phyloP scores from a whole-genome alignment of 2,888 invertebrate genomes.

The Acanthosepion lycidas region DNA sequence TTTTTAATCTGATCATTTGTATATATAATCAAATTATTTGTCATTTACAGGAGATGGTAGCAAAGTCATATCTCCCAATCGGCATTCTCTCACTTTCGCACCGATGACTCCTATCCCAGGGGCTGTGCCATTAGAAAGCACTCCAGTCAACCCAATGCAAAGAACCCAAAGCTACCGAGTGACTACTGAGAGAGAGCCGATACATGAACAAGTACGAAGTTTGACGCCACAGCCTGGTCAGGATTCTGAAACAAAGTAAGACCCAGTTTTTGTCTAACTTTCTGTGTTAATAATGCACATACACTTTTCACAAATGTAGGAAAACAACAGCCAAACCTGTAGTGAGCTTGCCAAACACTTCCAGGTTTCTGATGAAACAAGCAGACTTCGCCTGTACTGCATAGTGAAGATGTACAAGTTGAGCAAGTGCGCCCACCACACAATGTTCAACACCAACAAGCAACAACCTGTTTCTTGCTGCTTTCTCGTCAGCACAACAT shows the following conservation, averaged over 20 bases:
- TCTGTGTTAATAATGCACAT: no score
- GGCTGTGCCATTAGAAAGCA: constrained; percentile 46
- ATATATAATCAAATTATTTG: background rate
- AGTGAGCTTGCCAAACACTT: no score
- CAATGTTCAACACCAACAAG: no score
- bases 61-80: constrained; percentile 52
- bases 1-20: background rate
- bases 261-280: background rate
- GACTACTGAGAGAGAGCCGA: constrained; percentile 55
- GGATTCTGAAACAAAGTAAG: constrained; percentile 51
- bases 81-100: constrained; percentile 60
- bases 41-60: constrained; percentile 54
- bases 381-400: no score
- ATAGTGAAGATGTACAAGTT: no score
- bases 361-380: no score
- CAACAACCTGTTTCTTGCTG: no score
- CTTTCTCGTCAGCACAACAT: no score
- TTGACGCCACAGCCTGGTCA: constrained; percentile 60
- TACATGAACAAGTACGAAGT: constrained; percentile 57
- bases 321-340: no score
- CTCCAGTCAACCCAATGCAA: constrained; percentile 51
- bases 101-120: constrained; percentile 56
- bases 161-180: constrained; percentile 65
- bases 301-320: no score
- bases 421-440: no score